These are phyloP conservation scores for Euphonia xanthogaster DNA, from an alignment of 2,797 vertebrate species.

Conservation along the genomic window DNA sequence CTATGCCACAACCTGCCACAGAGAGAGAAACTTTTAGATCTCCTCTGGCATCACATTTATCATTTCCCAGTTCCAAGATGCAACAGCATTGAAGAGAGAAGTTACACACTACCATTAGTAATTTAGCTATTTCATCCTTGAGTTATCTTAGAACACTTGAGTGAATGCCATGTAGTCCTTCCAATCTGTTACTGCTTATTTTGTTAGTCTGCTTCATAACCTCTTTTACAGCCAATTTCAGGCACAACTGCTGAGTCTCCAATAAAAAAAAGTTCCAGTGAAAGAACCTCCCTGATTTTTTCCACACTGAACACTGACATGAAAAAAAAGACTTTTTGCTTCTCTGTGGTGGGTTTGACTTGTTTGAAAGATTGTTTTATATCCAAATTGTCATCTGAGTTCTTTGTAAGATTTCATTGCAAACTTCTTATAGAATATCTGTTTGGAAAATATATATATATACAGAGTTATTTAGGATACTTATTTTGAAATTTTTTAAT, in stretches of 20 bases:
- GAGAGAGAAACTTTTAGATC: neutral
- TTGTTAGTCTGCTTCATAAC: neutral
- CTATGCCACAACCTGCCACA: neutral
- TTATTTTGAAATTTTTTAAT: neutral
- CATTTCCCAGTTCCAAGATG: neutral
- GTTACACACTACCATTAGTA: neutral
- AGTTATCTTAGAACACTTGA: conserved; percentile 9
- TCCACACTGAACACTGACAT: neutral
- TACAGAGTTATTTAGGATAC: neutral
- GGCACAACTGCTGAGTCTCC: neutral
- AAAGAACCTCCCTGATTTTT: neutral
- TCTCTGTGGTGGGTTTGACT: neutral
- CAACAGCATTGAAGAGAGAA: neutral
- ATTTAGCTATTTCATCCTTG: conserved; percentile 3
- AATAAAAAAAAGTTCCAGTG: neutral
- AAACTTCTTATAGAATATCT: neutral
- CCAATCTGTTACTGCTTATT: neutral
- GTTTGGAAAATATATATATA: neutral
- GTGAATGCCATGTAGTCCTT: neutral
- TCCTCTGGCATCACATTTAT: neutral
- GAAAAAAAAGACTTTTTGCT: neutral
- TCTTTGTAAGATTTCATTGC: neutral
- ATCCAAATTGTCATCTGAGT: neutral
- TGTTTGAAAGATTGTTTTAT: neutral
- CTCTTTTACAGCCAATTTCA: neutral